Evolutionary conservation across 2,113 vertebrate species (phyloP).

Genomic region (Toxotes chatareus): DNA sequence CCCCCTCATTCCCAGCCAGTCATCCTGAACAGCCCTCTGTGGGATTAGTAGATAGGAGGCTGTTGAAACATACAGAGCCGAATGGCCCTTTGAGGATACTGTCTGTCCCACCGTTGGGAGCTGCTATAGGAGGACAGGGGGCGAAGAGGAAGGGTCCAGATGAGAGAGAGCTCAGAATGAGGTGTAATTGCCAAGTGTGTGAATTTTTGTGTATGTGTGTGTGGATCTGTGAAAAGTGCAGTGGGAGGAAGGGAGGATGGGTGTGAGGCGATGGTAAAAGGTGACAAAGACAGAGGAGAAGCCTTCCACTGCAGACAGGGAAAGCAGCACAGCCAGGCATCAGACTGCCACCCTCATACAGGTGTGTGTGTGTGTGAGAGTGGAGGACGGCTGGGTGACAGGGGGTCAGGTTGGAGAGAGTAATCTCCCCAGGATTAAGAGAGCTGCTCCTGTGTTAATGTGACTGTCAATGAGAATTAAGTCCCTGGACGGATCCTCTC

Average conservation of each 20-base stretch:
- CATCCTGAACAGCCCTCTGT: slow-evolving; percentile 68
- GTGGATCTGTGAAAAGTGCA: slow-evolving; percentile 24
- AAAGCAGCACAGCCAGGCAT: slow-evolving; percentile 26
- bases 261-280: slow-evolving; percentile 23
- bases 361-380: slow-evolving; percentile 53
- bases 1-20: slow-evolving; percentile 53
- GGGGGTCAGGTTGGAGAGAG: slow-evolving; percentile 72
- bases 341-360: slow-evolving; percentile 33
- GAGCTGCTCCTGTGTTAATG: slow-evolving; percentile 82
- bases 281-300: slow-evolving; percentile 63
- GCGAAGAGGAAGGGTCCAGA: slow-evolving; percentile 7
- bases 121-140: not conserved
- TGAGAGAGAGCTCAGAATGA: slow-evolving; percentile 21
- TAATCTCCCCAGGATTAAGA: slow-evolving; percentile 84
- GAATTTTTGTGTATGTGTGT: slow-evolving; percentile 13
- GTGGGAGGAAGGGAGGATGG: not conserved
- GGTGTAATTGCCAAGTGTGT: slow-evolving; percentile 52
- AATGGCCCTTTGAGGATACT: slow-evolving; percentile 54
- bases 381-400: slow-evolving; percentile 44
- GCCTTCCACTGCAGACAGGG: slow-evolving; percentile 33
- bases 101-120: slow-evolving; percentile 49
- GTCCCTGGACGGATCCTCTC: slow-evolving; percentile 67
- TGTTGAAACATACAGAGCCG: slow-evolving; percentile 58
- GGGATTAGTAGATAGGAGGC: slow-evolving; percentile 56
- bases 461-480: slow-evolving; percentile 85